Percentiles rank a stretch among this genome's conserved stretches.
Evolutionary conservation across 2,888 invertebrate genomes (phyloP).

Genomic region (Dynastes maya): DNA sequence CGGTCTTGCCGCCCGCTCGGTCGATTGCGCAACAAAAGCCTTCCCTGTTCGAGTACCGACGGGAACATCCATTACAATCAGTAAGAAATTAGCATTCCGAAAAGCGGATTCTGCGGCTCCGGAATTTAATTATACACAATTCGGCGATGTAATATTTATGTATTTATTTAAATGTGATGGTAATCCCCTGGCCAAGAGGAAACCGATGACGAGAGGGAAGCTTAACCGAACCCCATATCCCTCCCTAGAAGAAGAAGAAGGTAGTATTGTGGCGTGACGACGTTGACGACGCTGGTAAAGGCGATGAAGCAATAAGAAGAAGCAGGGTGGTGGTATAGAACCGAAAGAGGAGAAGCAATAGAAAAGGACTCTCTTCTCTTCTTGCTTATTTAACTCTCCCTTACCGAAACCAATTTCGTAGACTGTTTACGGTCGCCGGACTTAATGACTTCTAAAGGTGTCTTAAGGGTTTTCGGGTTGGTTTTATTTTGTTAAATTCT

Average conservation of each 20-base stretch:
- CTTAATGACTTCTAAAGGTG: conserved; percentile 68
- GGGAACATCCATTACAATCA: conserved; percentile 69
- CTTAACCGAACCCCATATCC: conserved; percentile 27
- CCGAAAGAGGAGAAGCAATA: background rate
- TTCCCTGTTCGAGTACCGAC: conserved; percentile 62
- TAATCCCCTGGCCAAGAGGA: conserved; percentile 69
- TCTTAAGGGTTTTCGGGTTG: conserved; percentile 64
- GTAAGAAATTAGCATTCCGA: conserved; percentile 69
- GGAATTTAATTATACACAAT: conserved; percentile 71
- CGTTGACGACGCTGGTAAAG: conserved; percentile 24
- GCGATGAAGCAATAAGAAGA: conserved; percentile 26
- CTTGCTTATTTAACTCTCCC: conserved; percentile 56
- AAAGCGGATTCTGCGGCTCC: conserved; percentile 68
- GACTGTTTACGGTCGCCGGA: conserved; percentile 66
- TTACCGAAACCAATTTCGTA: conserved; percentile 60
- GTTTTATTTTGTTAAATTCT: conserved; percentile 61
- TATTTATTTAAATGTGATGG: conserved; percentile 72
- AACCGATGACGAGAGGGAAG: conserved; percentile 64
- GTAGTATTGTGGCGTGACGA: background rate
- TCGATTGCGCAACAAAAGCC: conserved; percentile 60
- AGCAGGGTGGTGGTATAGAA: background rate
- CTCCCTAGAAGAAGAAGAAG: no score
- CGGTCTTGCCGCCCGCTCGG: conserved; percentile 17
- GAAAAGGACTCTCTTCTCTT: conserved; percentile 6
- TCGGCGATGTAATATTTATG: conserved; percentile 72